Evolutionary conservation across 2,888 invertebrate genomes (phyloP), one percentile per base, ranked within the genome.

Genomic region (Drosophila anomalipes): DNA sequence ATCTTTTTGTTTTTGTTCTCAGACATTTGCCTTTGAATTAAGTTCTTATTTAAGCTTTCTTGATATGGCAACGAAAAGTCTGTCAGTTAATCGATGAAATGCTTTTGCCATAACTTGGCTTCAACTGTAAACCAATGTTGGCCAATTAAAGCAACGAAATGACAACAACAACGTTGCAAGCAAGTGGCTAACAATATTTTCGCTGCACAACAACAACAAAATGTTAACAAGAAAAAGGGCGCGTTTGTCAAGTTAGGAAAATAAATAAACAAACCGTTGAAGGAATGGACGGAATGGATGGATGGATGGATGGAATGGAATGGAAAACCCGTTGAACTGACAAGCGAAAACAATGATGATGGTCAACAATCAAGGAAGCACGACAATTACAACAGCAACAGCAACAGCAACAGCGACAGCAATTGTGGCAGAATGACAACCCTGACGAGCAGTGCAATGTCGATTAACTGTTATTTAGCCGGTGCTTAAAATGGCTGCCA

Each of bases 391-490:
- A 81, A 66, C 59, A 70, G 44, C 61, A 39, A 53, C 59, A 70
- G 44, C 61, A 39, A 53, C 47, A 26, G 26, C 28, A 28, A 28
- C 67, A 71, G 35, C 53, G 74, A 49, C 63, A 39, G 22, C 73
- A 69, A 67, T 68, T 70, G 69, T 53, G 72, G 70, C 70, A 63
- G 54, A 62, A 66, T 75, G 78, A 70, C 79, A 81, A 66, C 77
- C 72, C 61, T 64, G 86, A 79, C 83, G 81, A 77, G 77, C 75
- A 79, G 77, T 84, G 87, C 86, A 79, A 79, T 79, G 81, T 79
- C 89, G 89, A 90, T 89, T 89, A 89, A 81, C 89, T 83, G 89
- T 89, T 89, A 89, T 89, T 89, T 89, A 86, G 89, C 70, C 71
- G 85, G 67, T 81, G 71, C 87, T 89, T 88, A 87, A 89, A 86